phyloP scores from a whole-genome alignment of 2,888 invertebrate species.

The Anoncus sp. region DNA sequence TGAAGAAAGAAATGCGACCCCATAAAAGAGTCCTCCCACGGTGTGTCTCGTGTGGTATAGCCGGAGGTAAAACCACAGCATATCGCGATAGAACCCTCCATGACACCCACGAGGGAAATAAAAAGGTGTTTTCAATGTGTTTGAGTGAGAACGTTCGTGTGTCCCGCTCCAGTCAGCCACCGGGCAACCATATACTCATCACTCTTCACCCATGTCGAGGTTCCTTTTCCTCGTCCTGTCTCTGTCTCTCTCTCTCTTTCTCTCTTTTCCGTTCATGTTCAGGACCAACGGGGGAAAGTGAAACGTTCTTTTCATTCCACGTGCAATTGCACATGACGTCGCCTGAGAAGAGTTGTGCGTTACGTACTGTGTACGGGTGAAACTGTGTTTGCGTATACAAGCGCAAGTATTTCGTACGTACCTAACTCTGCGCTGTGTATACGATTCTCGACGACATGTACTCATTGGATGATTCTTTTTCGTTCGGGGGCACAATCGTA shows the following conservation, averaged over 20 bases:
- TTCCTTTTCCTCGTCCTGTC: constrained; percentile 29
- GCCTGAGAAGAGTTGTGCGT: background rate
- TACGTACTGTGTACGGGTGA: background rate
- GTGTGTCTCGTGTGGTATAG: constrained; percentile 40
- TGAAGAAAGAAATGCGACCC: constrained; percentile 54
- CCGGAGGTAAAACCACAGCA: constrained; percentile 51
- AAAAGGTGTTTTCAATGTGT: constrained; percentile 45
- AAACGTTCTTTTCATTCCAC: constrained; percentile 66
- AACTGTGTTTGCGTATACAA: background rate
- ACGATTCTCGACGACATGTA: constrained; percentile 6
- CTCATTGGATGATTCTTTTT: constrained; percentile 12
- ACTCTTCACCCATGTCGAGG: constrained; percentile 33
- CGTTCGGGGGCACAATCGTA: background rate
- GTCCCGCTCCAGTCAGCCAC: constrained; percentile 14
- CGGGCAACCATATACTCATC: constrained; percentile 47
- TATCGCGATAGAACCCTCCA: constrained; percentile 39
- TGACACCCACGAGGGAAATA: constrained; percentile 54
- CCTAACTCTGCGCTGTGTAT: background rate
- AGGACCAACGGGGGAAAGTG: constrained; percentile 67
- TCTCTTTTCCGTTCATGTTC: background rate
- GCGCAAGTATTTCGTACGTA: background rate
- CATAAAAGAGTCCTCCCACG: constrained; percentile 46
- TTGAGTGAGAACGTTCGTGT: constrained; percentile 29
- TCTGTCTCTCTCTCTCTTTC: background rate
- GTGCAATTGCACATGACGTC: constrained; percentile 59